Evolutionary conservation across 1,140 invertebrate species (phyloP).

Genomic region (Lysiphlebus fabarum): DNA sequence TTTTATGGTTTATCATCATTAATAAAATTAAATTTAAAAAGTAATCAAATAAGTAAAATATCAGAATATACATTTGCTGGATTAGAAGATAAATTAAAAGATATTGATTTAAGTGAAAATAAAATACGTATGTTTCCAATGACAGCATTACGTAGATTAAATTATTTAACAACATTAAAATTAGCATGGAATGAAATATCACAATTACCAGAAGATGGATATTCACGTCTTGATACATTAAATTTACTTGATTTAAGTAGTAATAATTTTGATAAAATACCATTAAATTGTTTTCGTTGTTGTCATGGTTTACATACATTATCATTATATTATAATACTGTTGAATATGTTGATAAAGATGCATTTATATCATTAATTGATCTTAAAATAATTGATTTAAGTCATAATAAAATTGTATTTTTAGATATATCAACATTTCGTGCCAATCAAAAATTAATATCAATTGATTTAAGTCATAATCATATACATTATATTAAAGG

Average conservation of each 20-base stretch:
- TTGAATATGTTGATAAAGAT: conserved; percentile 72
- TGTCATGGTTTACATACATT: conserved; percentile 76
- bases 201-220: conserved; percentile 67
- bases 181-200: conserved; percentile 82
- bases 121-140: conserved; percentile 79
- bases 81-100: conserved; percentile 73
- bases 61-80: conserved; percentile 82
- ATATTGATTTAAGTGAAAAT: conserved; percentile 84
- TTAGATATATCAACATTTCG: conserved; percentile 71
- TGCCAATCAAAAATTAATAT: conserved; percentile 70
- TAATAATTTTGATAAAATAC: conserved; percentile 75
- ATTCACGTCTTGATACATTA: conserved; percentile 68
- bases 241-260: conserved; percentile 80
- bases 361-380: conserved; percentile 71
- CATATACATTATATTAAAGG: conserved; percentile 81
- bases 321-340: conserved; percentile 79
- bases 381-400: conserved; percentile 81
- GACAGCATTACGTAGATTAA: conserved; percentile 70
- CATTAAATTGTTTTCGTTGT: conserved; percentile 72
- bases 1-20: conserved; percentile 80
- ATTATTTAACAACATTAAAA: conserved; percentile 68
- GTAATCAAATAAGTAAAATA: conserved; percentile 73
- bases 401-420: conserved; percentile 79
- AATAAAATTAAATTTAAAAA: conserved; percentile 79
- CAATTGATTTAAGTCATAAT: conserved; percentile 83